Conservation (phyloP, 2,888 invertebrate species). For the Trissolcus brochymenae region DNA sequence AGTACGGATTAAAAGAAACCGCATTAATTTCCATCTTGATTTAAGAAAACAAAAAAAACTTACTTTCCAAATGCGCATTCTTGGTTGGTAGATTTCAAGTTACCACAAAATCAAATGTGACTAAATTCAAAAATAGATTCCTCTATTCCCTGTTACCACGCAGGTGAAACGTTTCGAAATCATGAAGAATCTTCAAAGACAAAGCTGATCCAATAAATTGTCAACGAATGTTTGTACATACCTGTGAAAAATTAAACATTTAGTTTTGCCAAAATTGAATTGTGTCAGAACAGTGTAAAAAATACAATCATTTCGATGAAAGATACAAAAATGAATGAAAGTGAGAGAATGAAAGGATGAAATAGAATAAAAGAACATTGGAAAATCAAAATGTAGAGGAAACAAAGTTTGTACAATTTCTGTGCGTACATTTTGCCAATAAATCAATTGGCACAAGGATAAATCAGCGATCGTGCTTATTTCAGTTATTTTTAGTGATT, state of each 20-base stretch:
- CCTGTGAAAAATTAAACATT: conserved; percentile 25
- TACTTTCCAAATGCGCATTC: background rate
- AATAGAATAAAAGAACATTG: background rate
- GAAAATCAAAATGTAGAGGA: background rate
- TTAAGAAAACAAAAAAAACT: background rate
- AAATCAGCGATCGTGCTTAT: conserved; percentile 31
- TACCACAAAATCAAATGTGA: conserved; percentile 24
- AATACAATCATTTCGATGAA: background rate
- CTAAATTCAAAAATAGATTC: conserved; percentile 48
- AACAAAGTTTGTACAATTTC: background rate
- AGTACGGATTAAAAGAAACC: background rate
- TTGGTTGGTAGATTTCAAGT: conserved; percentile 16
- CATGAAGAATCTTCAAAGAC: conserved; percentile 22
- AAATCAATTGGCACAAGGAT: conserved; percentile 28
- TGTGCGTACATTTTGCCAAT: conserved; percentile 8
- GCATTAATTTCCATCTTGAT: background rate
- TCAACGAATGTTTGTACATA: conserved; percentile 18
- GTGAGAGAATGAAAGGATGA: background rate
- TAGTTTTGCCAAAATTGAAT: conserved; percentile 12
- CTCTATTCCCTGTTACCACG: conserved; percentile 45
- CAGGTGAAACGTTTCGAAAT: conserved; percentile 47
- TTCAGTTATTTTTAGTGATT: conserved; percentile 57
- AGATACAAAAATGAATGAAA: background rate
- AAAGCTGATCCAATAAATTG: conserved; percentile 22
- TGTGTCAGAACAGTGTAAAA: background rate